Percentiles rank a stretch among this genome's conserved stretches.
Evolutionary conservation across 1,140 invertebrate genomes (phyloP).

Genomic region (Psilanteris sp.): DNA sequence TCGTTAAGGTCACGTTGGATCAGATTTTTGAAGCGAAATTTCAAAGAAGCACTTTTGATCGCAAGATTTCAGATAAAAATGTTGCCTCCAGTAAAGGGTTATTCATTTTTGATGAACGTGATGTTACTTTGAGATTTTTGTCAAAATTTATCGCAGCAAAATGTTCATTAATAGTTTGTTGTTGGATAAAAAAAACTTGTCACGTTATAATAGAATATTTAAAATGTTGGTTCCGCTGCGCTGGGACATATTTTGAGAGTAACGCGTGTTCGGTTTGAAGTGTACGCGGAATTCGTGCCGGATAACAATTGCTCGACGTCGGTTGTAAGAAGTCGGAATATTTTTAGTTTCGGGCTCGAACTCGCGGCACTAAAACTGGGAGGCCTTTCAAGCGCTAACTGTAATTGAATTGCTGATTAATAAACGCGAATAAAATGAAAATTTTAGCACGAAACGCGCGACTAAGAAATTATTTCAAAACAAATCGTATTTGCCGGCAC

Average conservation of each 20-base stretch:
- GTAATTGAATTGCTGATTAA: no score
- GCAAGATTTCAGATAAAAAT: slow-evolving; percentile 52
- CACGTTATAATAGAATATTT: slow-evolving; percentile 51
- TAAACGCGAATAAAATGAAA: no score
- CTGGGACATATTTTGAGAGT: neutral
- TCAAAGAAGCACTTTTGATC: slow-evolving; percentile 60
- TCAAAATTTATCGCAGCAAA: slow-evolving; percentile 50
- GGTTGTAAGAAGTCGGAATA: no score
- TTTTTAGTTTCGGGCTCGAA: no score
- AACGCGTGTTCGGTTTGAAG: no score
- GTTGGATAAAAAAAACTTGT: slow-evolving; percentile 15
- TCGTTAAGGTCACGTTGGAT: slow-evolving; percentile 59
- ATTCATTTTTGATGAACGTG: slow-evolving; percentile 55
- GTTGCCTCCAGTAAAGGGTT: slow-evolving; percentile 46
- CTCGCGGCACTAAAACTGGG: no score
- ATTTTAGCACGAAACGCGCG: no score
- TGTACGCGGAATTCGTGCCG: no score
- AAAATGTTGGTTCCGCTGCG: slow-evolving; percentile 11
- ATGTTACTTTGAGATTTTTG: slow-evolving; percentile 58
- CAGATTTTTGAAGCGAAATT: slow-evolving; percentile 59
- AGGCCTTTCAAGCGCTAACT: no score
- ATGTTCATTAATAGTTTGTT: slow-evolving; percentile 61
- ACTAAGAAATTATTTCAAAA: no score
- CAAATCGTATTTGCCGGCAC: no score
- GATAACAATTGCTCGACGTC: no score